These are phyloP conservation scores for Bubo blakistoni DNA, from an alignment of 2,113 vertebrate genomes.

Conservation along the genomic window DNA sequence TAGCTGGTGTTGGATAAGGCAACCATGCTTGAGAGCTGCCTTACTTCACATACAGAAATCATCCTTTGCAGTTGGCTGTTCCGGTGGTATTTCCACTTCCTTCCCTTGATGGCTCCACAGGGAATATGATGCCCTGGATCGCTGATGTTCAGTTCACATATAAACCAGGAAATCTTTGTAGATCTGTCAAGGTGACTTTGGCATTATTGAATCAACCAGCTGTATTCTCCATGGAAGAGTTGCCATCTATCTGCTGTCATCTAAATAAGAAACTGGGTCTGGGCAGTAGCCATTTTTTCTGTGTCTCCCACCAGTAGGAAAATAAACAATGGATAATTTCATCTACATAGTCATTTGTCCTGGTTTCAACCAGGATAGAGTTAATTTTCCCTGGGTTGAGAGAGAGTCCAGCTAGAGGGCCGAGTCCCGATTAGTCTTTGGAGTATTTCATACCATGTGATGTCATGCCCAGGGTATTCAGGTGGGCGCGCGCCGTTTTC, in stretches of 20 bases:
- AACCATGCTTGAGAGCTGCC: neutral
- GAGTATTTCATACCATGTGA: too few species aligned
- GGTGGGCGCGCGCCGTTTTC: too few species aligned
- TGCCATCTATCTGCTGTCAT: neutral
- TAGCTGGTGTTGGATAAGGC: neutral
- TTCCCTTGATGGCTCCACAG: neutral
- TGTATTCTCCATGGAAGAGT: slow-evolving; percentile 24
- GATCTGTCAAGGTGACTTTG: slow-evolving; percentile 29
- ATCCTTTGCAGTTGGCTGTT: neutral
- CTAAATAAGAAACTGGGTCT: slow-evolving; percentile 1
- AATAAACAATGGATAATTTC: neutral
- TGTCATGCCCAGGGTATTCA: too few species aligned
- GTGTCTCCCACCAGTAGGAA: neutral
- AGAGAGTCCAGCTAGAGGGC: too few species aligned
- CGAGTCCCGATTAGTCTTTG: too few species aligned
- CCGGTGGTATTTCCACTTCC: neutral
- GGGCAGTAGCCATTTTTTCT: neutral
- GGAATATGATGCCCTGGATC: neutral
- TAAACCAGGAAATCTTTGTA: neutral
- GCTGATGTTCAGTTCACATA: neutral
- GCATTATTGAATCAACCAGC: neutral
- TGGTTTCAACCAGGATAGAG: too few species aligned
- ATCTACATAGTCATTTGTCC: neutral
- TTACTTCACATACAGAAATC: neutral
- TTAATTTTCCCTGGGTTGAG: too few species aligned